Conservation (phyloP, 2,113 vertebrate genomes). For the Zosterops hypoxanthus region DNA sequence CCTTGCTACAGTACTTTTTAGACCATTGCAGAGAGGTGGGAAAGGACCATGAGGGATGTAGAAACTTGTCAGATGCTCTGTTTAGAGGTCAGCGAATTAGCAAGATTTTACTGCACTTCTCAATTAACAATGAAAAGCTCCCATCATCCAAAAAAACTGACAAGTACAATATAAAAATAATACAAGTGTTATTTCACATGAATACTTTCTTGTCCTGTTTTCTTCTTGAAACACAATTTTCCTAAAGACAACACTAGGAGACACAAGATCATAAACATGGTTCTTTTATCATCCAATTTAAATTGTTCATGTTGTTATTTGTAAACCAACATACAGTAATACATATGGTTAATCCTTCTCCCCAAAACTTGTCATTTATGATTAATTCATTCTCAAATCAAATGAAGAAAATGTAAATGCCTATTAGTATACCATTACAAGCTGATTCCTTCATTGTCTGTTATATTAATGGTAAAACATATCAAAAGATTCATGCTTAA, state of each 20-base stretch:
- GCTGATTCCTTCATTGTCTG: slow-evolving; percentile 63
- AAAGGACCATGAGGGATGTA: neutral
- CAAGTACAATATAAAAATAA: slow-evolving; percentile 51
- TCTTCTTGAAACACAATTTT: slow-evolving; percentile 27
- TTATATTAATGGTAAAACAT: slow-evolving; percentile 53
- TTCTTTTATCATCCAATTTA: slow-evolving; percentile 49
- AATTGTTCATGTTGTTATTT: slow-evolving; percentile 1
- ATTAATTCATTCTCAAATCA: slow-evolving; percentile 59
- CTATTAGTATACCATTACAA: slow-evolving; percentile 64
- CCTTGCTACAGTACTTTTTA: slow-evolving; percentile 42
- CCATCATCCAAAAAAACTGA: neutral
- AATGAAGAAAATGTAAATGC: slow-evolving; percentile 48
- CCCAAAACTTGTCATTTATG: slow-evolving; percentile 40
- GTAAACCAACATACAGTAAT: slow-evolving; percentile 50
- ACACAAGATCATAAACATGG: slow-evolving; percentile 51
- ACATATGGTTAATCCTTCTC: slow-evolving; percentile 51
- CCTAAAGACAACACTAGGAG: slow-evolving; percentile 59
- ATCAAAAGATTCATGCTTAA: slow-evolving; percentile 59
- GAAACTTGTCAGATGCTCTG: neutral
- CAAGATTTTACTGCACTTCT: slow-evolving; percentile 65
- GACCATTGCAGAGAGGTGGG: slow-evolving; percentile 45
- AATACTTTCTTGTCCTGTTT: slow-evolving; percentile 31
- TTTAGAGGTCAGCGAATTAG: slow-evolving; percentile 53
- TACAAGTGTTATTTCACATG: slow-evolving; percentile 17
- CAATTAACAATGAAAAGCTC: slow-evolving; percentile 30